These are phyloP conservation scores for Meandrusa payeni DNA, from an alignment of 2,888 invertebrate genomes.

Conservation along the genomic window DNA sequence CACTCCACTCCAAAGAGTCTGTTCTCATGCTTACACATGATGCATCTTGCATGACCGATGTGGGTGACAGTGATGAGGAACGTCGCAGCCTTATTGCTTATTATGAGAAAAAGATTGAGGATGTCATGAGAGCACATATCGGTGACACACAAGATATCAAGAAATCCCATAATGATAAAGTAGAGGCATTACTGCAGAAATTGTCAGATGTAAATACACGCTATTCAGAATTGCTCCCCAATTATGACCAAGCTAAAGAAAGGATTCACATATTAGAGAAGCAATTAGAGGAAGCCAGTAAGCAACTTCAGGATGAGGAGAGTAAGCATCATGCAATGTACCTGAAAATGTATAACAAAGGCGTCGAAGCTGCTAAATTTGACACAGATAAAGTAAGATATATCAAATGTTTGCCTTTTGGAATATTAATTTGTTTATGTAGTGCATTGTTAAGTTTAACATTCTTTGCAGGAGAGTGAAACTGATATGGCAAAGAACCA, in stretches of 20 bases:
- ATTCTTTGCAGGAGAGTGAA: constrained; percentile 59
- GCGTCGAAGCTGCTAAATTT: constrained; percentile 88
- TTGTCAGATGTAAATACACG: constrained; percentile 87
- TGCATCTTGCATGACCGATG: constrained; percentile 73
- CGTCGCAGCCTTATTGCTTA: constrained; percentile 84
- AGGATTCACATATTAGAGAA: constrained; percentile 85
- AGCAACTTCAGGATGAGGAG: constrained; percentile 86
- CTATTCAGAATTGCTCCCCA: constrained; percentile 88
- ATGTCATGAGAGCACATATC: constrained; percentile 82
- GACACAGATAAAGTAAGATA: constrained; percentile 84
- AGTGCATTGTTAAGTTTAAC: too few species aligned
- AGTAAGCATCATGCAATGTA: constrained; percentile 88
- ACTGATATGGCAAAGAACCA: constrained; percentile 72
- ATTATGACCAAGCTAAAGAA: constrained; percentile 87
- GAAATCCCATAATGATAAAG: constrained; percentile 89
- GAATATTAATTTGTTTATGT: too few species aligned
- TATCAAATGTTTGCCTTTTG: too few species aligned
- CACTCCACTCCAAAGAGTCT: constrained; percentile 89
- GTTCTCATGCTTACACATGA: constrained; percentile 79
- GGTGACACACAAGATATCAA: constrained; percentile 88
- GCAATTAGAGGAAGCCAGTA: constrained; percentile 86
- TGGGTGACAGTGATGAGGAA: constrained; percentile 82
- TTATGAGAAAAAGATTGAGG: constrained; percentile 88
- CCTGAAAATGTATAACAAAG: constrained; percentile 91
- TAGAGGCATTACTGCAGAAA: constrained; percentile 86